Conservation (phyloP, 2,888 invertebrate genomes). For the Chaetogeoica ovagalla region DNA sequence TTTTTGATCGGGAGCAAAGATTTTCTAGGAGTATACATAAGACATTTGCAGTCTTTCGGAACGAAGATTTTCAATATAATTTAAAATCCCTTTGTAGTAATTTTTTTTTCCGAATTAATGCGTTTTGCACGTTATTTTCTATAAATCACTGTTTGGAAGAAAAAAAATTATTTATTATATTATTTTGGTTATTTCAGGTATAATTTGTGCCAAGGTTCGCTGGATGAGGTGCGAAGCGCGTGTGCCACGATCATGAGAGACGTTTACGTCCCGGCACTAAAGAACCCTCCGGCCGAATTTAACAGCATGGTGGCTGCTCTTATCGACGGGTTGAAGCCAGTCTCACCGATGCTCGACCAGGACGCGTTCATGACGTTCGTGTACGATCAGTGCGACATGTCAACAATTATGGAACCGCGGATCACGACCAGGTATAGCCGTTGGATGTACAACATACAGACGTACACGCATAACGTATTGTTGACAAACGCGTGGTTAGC, state of each 20-base stretch:
- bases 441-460: slow-evolving; percentile 59
- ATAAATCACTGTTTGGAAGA: too few species aligned
- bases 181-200: too few species aligned
- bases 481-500: slow-evolving; percentile 59
- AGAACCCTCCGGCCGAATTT: slow-evolving; percentile 67
- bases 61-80: too few species aligned
- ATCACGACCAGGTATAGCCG: slow-evolving; percentile 58
- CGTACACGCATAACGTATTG: slow-evolving; percentile 59
- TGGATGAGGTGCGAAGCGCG: slow-evolving; percentile 61
- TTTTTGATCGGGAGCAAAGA: too few species aligned
- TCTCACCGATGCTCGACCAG: slow-evolving; percentile 68
- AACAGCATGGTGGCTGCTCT: slow-evolving; percentile 68
- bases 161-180: too few species aligned
- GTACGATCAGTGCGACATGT: slow-evolving; percentile 64
- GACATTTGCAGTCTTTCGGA: too few species aligned
- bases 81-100: too few species aligned
- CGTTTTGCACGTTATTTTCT: too few species aligned
- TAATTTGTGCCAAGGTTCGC: slow-evolving; percentile 57
- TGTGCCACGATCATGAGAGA: slow-evolving; percentile 66
- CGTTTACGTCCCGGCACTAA: slow-evolving; percentile 68
- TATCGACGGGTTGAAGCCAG: slow-evolving; percentile 71
- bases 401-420: slow-evolving; percentile 57
- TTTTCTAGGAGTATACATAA: too few species aligned
- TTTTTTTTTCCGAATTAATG: too few species aligned
- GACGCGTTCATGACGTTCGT: slow-evolving; percentile 66